Conservation (phyloP, 2,113 vertebrate species). For the Spermophilus dauricus region DNA sequence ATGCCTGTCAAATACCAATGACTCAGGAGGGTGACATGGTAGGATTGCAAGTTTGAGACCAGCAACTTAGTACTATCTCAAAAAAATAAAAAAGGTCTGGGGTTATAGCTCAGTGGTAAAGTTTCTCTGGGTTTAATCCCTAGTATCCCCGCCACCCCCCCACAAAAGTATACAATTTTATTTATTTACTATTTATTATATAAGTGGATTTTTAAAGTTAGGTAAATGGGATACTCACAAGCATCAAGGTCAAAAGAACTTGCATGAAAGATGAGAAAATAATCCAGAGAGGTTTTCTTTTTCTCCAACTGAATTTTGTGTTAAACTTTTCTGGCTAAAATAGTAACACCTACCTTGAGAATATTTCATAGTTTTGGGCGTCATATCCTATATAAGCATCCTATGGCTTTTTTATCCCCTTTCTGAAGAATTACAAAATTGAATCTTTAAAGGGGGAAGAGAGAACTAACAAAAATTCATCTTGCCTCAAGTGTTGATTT, state of each 20-base stretch:
- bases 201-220: not conserved
- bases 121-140: too few relatives aligned
- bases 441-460: not conserved
- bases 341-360: not conserved
- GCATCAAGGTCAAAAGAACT: not conserved
- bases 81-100: too few relatives aligned
- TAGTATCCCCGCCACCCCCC: too few relatives aligned
- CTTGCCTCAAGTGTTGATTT: not conserved
- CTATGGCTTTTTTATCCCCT: not conserved
- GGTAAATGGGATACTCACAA: not conserved
- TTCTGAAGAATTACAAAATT: not conserved
- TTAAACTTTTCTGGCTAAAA: not conserved
- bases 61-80: too few relatives aligned
- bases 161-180: not conserved
- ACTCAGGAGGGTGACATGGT: too few relatives aligned
- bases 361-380: not conserved
- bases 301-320: not conserved
- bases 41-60: too few relatives aligned
- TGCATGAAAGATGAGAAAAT: not conserved
- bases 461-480: not conserved
- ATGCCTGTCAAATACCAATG: too few relatives aligned
- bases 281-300: not conserved
- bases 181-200: not conserved
- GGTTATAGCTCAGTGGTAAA: too few relatives aligned
- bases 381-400: not conserved